Evolutionary conservation across 2,113 vertebrate genomes (phyloP).

Genomic region (Mungos mungo): DNA sequence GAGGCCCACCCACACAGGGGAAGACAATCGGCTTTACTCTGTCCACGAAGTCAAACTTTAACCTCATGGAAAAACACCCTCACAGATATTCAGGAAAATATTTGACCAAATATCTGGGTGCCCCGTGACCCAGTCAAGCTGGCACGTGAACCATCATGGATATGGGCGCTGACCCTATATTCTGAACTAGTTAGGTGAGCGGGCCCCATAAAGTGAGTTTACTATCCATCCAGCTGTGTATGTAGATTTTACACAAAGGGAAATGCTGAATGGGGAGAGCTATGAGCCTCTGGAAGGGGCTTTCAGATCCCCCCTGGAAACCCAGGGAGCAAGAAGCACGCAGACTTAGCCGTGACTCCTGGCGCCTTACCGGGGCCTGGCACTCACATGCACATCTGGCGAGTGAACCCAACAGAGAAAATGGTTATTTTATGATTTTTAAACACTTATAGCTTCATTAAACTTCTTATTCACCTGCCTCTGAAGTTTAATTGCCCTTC

Average conservation of each 20-base stretch:
- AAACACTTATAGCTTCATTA: conserved; percentile 73
- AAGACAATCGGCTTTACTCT: not conserved
- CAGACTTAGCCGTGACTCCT: not conserved
- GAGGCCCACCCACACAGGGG: not conserved
- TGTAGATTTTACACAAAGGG: not conserved
- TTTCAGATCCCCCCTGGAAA: not conserved
- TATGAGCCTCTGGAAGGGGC: not conserved
- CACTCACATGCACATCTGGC: not conserved
- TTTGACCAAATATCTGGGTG: not conserved
- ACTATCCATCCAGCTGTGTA: not conserved
- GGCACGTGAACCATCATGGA: not conserved
- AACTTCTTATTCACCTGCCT: conserved; percentile 55
- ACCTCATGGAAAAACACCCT: not conserved
- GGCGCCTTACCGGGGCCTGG: conserved; percentile 29
- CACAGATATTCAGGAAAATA: not conserved
- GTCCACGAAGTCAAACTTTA: not conserved
- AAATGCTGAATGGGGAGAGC: not conserved
- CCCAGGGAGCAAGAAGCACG: not conserved
- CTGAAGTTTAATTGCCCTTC: conserved; percentile 74
- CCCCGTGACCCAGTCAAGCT: not conserved
- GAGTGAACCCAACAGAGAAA: not conserved
- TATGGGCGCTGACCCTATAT: not conserved
- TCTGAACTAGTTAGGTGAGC: not conserved
- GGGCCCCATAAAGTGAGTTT: not conserved
- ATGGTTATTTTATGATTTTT: conserved; percentile 70